Conservation (phyloP, 2,797 vertebrate species). For the Trachurus trachurus region DNA sequence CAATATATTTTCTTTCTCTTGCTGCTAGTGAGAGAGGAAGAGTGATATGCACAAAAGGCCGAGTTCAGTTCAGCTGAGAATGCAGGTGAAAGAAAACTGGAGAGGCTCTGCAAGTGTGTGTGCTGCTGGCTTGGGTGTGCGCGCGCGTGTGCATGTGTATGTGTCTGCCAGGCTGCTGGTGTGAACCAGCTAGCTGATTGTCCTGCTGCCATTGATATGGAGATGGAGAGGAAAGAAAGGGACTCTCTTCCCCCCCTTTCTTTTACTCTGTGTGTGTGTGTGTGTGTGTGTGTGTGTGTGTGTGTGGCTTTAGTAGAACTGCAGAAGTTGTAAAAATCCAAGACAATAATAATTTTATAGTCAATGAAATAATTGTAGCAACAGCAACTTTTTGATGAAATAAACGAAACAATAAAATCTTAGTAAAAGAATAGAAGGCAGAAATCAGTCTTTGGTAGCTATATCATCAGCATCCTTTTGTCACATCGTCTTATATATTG, state of each 20-base stretch:
- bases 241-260: background rate
- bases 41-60: conserved; percentile 19
- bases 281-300: too few species aligned
- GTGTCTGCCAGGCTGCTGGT: conserved; percentile 40
- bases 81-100: conserved; percentile 12
- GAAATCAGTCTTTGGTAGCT: background rate
- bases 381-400: background rate
- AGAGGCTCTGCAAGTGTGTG: conserved; percentile 17
- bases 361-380: conserved; percentile 14
- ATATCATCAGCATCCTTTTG: background rate
- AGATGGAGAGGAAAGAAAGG: conserved; percentile 63
- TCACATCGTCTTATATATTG: background rate
- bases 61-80: conserved; percentile 4
- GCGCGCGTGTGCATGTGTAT: conserved; percentile 7
- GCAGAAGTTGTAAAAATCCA: conserved; percentile 15
- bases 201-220: conserved; percentile 74
- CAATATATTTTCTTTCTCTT: background rate
- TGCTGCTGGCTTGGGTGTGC: background rate
- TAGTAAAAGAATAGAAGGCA: background rate
- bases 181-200: conserved; percentile 66
- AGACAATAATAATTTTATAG: background rate
- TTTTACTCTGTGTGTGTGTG: background rate
- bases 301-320: conserved; percentile 11
- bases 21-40: conserved; percentile 9
- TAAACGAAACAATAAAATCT: conserved; percentile 2